Base-by-base conservation (phyloP, 64 coral and sea anemone species). In the Trachythela sp. region DNA sequence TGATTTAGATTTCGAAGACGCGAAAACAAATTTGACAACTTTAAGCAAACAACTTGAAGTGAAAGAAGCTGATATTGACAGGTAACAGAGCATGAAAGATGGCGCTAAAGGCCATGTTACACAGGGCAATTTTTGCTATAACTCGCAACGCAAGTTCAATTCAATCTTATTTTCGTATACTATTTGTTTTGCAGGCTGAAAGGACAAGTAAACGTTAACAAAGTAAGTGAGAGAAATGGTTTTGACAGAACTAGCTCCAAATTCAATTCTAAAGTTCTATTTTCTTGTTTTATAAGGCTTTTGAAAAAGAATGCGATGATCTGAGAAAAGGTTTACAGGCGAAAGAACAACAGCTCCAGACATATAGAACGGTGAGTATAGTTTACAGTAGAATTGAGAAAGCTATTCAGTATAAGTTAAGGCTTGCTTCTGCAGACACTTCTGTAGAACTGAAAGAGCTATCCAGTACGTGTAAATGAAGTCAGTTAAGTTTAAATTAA, bases 51-150 rank as follows among this genome's bases (percentile, higher is more conserved):
- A 91, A 13, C 31, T 99, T 91, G 96, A 99, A 83, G 70, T 87
- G 84, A 99, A 99, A 51, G 91, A 94, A 89, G 87, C 90, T 70
- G 96, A 99, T 56, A 91, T 93, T 83, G 89, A 91, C 84, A 99
- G 93, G 96, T 94, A 86, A n/a, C 37, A 37, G 20, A 68, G 3
- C 59, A 68, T 14, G 30, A 22, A 31, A 31, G 59, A 68, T 31
- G 18, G n/a, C n/a, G n/a, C n/a, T n/a, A n/a, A n/a, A n/a, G n/a
- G n/a, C n/a, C n/a, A n/a, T n/a, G n/a, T n/a, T n/a, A n/a, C n/a
- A n/a, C n/a, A n/a, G n/a, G n/a, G n/a, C n/a, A n/a, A n/a, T n/a
- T n/a, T n/a, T n/a, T n/a, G n/a, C n/a, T n/a, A n/a, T n/a, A n/a
- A n/a, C n/a, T n/a, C 59, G 30, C 20, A 2, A 68, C 30, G 18